Base-by-base conservation (phyloP, 2,888 invertebrate genomes). In the Hyalella azteca region DNA sequence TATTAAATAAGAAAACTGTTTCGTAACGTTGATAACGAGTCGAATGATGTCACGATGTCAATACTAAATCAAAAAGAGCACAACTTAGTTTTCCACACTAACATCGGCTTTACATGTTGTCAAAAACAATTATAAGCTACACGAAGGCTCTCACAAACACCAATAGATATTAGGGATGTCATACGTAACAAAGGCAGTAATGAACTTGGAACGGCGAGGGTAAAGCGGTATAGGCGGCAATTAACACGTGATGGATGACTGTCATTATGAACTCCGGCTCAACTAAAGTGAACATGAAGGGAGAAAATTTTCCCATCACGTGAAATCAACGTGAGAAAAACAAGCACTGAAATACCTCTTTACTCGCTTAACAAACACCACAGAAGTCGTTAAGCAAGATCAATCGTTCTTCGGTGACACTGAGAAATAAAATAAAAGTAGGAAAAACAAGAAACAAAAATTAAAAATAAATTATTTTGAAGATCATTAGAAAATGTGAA, bases 171-270 rank as follows among this genome's bases (percentile, higher is more conserved):
- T 26, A 54, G 11, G 54, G 29, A 54, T 29, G 66, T 66, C 26
- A 36, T 4, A 19, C 15, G 36, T 32, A 66, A 66, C 66, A 66
- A 66, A 36, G 36, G 15, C 66, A 15, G 9, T 36, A 66, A 3
- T 66, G 66, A 36, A 66, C 29, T 26, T 7, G 19, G 66, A 66
- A 32, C n/a, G 19, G 5, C 7, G 36, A 54, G 36, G 66, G 36
- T 36, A 36, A 29, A 66, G 66, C 66, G 54, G n/a, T n/a, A n/a
- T n/a, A n/a, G n/a, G 29, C 26, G 19, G 39, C 66, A 66, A 66
- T 66, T 66, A 66, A 15, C 66, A 66, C 36, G 66, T 66, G 66
- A 66, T 66, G 36, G 15, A 66, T 66, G 36, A 19, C 7, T 7
- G 39, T n/a, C 66, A 66, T 66, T 66, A 22, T 5, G 13, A 1